Evolutionary conservation across 2,888 invertebrate genomes (phyloP).

Genomic region (Digitonthophagus gazella): DNA sequence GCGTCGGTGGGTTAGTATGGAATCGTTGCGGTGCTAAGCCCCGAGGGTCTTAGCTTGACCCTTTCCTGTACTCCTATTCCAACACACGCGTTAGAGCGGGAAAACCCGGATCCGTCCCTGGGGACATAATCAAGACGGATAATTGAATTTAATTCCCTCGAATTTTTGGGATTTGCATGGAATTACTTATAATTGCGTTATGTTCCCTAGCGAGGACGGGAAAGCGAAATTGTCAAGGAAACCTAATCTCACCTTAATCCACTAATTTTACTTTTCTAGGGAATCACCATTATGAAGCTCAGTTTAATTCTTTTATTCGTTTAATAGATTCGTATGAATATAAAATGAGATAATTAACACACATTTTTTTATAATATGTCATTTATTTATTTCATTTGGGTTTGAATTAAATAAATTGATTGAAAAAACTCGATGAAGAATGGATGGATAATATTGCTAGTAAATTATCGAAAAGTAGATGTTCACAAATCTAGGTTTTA

Average conservation of each 20-base stretch:
- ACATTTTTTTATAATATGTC: too few species aligned
- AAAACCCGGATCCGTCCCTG: not conserved
- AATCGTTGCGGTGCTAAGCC: not conserved
- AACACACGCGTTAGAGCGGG: not conserved
- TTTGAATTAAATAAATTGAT: too few species aligned
- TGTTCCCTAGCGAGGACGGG: not conserved
- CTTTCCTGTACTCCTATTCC: not conserved
- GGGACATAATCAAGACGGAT: slow-evolving; percentile 12
- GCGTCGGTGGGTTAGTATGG: not conserved
- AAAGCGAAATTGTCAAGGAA: not conserved
- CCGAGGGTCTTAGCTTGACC: not conserved
- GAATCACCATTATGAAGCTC: too few species aligned
- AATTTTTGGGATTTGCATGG: slow-evolving; percentile 15
- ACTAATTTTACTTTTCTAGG: not conserved
- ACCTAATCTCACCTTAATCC: not conserved
- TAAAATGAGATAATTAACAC: too few species aligned
- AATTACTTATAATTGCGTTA: slow-evolving; percentile 15
- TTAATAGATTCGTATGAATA: too few species aligned
- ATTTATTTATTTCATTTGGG: too few species aligned
- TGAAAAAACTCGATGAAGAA: too few species aligned
- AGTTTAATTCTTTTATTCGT: not conserved
- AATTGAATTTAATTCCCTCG: slow-evolving; percentile 15
- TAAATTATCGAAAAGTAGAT: too few species aligned
- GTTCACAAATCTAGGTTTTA: too few species aligned
- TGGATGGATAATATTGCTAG: too few species aligned